phyloP scores from a whole-genome alignment of 1,140 invertebrate genomes.

The Rhynchophorus ferrugineus region DNA sequence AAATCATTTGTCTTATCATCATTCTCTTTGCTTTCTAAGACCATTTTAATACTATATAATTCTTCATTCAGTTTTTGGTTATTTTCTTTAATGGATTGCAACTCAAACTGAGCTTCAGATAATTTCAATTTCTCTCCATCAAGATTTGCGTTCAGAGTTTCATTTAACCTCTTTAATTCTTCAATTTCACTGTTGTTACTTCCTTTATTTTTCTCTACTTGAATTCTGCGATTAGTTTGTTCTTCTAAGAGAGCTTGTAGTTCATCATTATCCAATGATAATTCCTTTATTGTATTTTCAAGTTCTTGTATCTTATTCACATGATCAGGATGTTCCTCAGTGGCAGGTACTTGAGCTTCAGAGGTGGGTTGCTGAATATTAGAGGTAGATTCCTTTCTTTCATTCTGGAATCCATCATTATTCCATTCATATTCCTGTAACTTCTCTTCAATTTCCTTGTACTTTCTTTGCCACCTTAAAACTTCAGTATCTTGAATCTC shows the following conservation, averaged over 20 bases:
- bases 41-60: not conserved
- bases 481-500: conserved; percentile 68
- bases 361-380: conserved; percentile 5
- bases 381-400: conserved; percentile 3
- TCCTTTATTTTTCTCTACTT: conserved; percentile 28
- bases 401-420: conserved; percentile 32
- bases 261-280: conserved; percentile 63
- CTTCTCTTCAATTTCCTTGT: conserved; percentile 52
- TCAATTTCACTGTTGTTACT: conserved; percentile 3
- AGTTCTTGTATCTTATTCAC: conserved; percentile 41
- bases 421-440: conserved; percentile 54
- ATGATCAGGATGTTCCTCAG: not conserved
- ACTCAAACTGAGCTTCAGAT: not conserved
- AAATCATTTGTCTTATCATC: not conserved
- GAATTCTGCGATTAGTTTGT: conserved; percentile 39
- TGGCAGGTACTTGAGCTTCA: too few relatives aligned
- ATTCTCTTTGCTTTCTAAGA: not conserved
- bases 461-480: conserved; percentile 55
- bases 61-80: not conserved
- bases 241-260: conserved; percentile 58
- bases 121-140: conserved; percentile 10
- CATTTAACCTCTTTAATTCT: conserved; percentile 9
- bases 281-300: conserved; percentile 50
- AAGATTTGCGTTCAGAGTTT: conserved; percentile 9
- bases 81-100: not conserved